A percentile compares a stretch with the other conserved stretches of the same genome.
These are phyloP conservation scores for Antitype chi DNA, from an alignment of 2,888 invertebrate genomes.

Conservation along the genomic window DNA sequence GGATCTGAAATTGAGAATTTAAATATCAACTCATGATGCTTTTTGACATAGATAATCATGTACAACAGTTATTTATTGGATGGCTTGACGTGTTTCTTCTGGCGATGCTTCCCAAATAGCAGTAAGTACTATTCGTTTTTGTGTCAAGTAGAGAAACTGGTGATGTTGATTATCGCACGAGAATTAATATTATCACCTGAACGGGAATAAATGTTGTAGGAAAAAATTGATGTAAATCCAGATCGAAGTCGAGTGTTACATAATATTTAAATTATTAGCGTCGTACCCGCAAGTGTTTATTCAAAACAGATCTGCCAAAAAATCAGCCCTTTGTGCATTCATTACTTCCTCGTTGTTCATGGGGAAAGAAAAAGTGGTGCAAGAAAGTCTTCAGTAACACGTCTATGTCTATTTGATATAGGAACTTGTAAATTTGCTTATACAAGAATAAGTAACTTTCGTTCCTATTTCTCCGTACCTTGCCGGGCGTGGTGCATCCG, in stretches of 20 bases:
- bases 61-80: no score
- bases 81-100: neutral
- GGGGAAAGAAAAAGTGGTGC: neutral
- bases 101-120: neutral
- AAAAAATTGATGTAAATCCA: neutral
- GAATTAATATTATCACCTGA: neutral
- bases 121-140: neutral
- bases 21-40: neutral
- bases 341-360: neutral
- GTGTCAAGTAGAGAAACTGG: neutral
- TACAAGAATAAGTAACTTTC: neutral
- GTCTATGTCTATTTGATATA: neutral
- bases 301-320: neutral
- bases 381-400: neutral
- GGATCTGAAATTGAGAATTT: conserved; percentile 87
- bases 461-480: conserved; percentile 82
- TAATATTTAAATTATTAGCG: no score
- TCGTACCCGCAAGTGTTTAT: no score
- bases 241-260: neutral
- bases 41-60: neutral
- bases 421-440: neutral
- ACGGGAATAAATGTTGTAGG: neutral
- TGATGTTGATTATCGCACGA: neutral
- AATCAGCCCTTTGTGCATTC: neutral
- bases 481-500: conserved; percentile 93